phyloP scores from a whole-genome alignment of 2,888 invertebrate genomes.

The Parnassius mnemosyne region DNA sequence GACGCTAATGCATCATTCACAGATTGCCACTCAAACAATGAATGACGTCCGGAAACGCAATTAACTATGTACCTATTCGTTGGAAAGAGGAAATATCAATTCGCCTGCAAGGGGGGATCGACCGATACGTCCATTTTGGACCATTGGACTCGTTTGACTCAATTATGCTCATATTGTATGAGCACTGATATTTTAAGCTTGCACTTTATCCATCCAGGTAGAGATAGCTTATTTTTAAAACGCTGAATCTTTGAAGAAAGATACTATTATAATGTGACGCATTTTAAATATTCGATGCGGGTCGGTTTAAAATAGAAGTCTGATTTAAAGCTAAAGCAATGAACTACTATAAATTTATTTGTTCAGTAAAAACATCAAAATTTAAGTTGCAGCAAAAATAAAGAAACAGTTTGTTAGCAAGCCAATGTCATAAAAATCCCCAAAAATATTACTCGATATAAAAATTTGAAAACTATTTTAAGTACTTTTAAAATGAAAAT shows the following conservation, averaged over 20 bases:
- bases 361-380: no score
- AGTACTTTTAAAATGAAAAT: no score
- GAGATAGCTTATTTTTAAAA: slow-evolving; percentile 8
- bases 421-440: no score
- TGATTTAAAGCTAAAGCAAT: no score
- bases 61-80: slow-evolving; percentile 67
- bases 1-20: slow-evolving; percentile 45
- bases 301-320: no score
- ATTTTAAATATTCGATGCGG: no score
- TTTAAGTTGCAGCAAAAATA: no score
- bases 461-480: no score
- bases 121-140: slow-evolving; percentile 50
- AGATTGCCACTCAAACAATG: slow-evolving; percentile 66
- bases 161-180: slow-evolving; percentile 47
- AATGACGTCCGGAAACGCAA: slow-evolving; percentile 75
- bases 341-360: no score
- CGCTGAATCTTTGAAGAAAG: slow-evolving; percentile 11
- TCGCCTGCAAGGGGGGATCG: slow-evolving; percentile 62
- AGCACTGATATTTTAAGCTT: slow-evolving; percentile 35
- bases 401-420: no score
- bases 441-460: no score
- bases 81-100: slow-evolving; percentile 79
- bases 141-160: slow-evolving; percentile 51
- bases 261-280: background rate
- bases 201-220: slow-evolving; percentile 14